Base-by-base conservation (phyloP, 1,140 invertebrate genomes). In the Hylaeus anthracinus region DNA sequence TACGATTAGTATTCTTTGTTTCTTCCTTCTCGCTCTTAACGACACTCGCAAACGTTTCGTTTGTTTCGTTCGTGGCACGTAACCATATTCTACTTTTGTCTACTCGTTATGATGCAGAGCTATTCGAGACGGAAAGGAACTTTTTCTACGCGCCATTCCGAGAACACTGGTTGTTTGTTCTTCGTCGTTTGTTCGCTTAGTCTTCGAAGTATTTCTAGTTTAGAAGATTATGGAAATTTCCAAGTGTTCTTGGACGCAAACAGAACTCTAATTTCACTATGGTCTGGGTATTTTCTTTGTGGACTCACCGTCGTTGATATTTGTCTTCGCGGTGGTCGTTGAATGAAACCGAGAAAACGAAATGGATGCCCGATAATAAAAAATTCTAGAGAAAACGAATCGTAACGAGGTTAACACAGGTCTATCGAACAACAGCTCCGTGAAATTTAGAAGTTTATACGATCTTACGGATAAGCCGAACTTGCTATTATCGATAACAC, bases 361-460 rank as follows among this genome's bases (percentile, higher is more conserved):
- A 15, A 55, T n/a, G 55, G 26, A 58, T 55, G 58, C 70, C 65
- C 48, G 55, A 39, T 48, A 43, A 9, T n/a, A 26, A 43, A 4
- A 4, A 8, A 48, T 8, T 26, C 43, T 4, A 66, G 56, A 51
- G 3, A 26, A 26, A 67, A 51, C 14, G 51, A 55, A 26, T 74
- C 60, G 48, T 71, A 83, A 64, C 43, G 65, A 72, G 58, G 56
- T 15, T 72, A 51, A 72, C 56, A 53, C 63, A 80, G 64, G 60
- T 86, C 48, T 69, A 72, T 81, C 39, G 71, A 65, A 69, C 37
- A 41, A 15, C 53, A 56, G 48, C 48, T 74, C 48, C 12, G 60
- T 51, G 39, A 58, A 81, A 71, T 72, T 70, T 81, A 60, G 72
- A 77, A 56, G 10, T 85, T 70, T 86, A 73, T 71, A 77, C 73